Base-by-base conservation (phyloP, 2,888 invertebrate species). In the Catotricha subobsoleta region DNA sequence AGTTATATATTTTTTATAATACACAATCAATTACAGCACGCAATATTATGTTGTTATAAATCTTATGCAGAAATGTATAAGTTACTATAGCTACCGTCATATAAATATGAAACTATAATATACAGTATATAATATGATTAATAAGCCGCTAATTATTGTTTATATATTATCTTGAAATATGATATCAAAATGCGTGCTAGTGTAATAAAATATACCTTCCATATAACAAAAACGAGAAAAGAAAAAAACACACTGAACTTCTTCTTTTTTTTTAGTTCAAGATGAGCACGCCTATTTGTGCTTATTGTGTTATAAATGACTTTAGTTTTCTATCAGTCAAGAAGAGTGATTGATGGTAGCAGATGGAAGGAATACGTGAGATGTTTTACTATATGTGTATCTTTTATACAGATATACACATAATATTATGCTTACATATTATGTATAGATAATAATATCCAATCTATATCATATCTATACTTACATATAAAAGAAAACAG, bases 291-390 rank as follows among this genome's bases (percentile, higher is more conserved):
- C 18, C 33, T 33, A 33, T 33, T 30, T 39, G 29, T 39, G 31
- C 29, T 39, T 19, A 20, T 20, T 30, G 30, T 28, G 28, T 40
- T 35, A 34, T 27, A 40, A 40, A 40, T 40, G 40, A 40, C 40
- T 40, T 40, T 40, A 21, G 34, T 35, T 40, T 28, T 40, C 29
- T 27, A 30, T 20, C 29, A 40, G 40, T 40, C 35, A 40, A 40
- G 21, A 40, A 40, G 27, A 40, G 40, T 40, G 40, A 40, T 40
- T 40, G 40, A 40, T 40, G 19, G 28, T 28, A 35, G 28, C 28
- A 35, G 35, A 40, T 39, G 39, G 15, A 31, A 2, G 21, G 39
- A 39, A 31, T 39, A 39, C 31, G 39, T 39, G 21, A 39, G 29
- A 13, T 39, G 19, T 29, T 39, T 30, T 39, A 30, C n/a, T 37